These are phyloP conservation scores for Channa maculata DNA, from an alignment of 2,113 vertebrate species.

Conservation along the genomic window DNA sequence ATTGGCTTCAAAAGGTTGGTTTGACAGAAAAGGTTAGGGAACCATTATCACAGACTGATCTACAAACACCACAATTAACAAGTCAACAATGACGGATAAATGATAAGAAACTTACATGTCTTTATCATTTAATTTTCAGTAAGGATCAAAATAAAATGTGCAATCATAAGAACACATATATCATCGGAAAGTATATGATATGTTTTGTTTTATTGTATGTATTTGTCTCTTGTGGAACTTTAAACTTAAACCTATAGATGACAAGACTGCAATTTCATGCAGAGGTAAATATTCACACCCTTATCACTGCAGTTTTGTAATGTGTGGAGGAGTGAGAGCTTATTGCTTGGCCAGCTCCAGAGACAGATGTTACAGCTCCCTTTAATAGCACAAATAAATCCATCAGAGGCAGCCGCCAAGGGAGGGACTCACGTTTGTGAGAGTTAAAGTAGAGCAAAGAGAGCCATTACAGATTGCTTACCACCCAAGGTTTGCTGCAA, in stretches of 20 bases:
- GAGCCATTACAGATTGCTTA: slow-evolving; percentile 74
- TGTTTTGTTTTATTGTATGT: no score
- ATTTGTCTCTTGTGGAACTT: no score
- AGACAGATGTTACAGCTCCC: slow-evolving; percentile 59
- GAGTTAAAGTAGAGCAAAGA: slow-evolving; percentile 21
- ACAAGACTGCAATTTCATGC: not conserved
- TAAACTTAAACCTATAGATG: not conserved
- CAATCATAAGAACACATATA: no score
- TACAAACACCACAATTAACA: no score
- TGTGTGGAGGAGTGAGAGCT: slow-evolving; percentile 9
- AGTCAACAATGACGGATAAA: no score
- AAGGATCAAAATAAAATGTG: no score
- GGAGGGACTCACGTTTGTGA: slow-evolving; percentile 1
- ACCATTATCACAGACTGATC: no score
- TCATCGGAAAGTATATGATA: no score
- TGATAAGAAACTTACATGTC: no score
- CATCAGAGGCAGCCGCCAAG: slow-evolving; percentile 13
- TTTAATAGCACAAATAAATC: slow-evolving; percentile 67
- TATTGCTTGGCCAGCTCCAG: slow-evolving; percentile 18
- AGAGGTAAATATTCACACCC: not conserved
- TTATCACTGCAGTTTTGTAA: not conserved
- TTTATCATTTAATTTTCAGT: no score
- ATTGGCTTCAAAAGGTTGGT: no score
- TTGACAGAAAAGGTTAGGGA: no score
- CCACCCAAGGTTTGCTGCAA: slow-evolving; percentile 99